Percentiles rank a stretch among this genome's conserved stretches.
Evolutionary conservation across 2,888 invertebrate genomes (phyloP).

Genomic region (Lasioglossum calceatum): DNA sequence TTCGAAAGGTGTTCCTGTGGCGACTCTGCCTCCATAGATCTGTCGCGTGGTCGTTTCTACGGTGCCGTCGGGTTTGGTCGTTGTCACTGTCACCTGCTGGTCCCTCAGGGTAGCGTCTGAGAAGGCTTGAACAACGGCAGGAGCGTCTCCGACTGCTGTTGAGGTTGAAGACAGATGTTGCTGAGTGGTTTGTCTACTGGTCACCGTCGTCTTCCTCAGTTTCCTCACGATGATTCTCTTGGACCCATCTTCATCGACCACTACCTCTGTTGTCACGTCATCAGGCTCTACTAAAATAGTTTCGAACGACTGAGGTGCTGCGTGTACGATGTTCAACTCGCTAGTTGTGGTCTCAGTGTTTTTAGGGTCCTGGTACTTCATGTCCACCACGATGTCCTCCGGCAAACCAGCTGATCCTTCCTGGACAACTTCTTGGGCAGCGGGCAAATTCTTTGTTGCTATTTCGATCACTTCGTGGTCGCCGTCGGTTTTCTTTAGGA

Average conservation of each 20-base stretch:
- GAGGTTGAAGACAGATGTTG: slow-evolving; percentile 86
- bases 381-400: slow-evolving; percentile 89
- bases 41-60: slow-evolving; percentile 87
- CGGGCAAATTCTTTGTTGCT: slow-evolving; percentile 80
- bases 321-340: slow-evolving; percentile 90
- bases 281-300: slow-evolving; percentile 93
- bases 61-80: slow-evolving; percentile 87
- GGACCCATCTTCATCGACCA: slow-evolving; percentile 92
- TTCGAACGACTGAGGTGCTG: slow-evolving; percentile 91
- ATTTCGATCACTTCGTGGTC: slow-evolving; percentile 83
- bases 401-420: slow-evolving; percentile 73
- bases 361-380: slow-evolving; percentile 88
- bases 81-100: slow-evolving; percentile 87
- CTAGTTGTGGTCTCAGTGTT: slow-evolving; percentile 86
- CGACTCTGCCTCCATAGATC: slow-evolving; percentile 88
- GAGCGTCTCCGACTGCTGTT: slow-evolving; percentile 86
- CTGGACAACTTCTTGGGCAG: slow-evolving; percentile 54
- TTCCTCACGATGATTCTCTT: slow-evolving; percentile 92
- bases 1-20: slow-evolving; percentile 88
- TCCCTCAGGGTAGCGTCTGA: slow-evolving; percentile 89
- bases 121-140: slow-evolving; percentile 88
- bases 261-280: slow-evolving; percentile 92
- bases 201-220: slow-evolving; percentile 88
- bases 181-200: slow-evolving; percentile 87
- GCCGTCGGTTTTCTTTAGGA: slow-evolving; percentile 80